These are phyloP conservation scores for Abscondita cerata DNA, from an alignment of 2,888 invertebrate genomes.

Conservation along the genomic window DNA sequence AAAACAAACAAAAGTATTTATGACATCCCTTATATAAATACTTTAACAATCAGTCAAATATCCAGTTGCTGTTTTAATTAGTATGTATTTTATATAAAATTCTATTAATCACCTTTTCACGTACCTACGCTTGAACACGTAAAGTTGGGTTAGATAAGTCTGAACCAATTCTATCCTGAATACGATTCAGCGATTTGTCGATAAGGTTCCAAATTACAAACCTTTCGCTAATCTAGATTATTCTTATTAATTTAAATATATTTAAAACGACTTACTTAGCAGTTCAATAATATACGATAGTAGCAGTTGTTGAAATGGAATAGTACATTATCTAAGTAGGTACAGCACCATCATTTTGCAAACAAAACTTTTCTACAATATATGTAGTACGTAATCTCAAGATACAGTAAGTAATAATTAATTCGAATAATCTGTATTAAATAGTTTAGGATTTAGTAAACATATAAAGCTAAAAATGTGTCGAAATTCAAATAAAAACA, in stretches of 20 bases:
- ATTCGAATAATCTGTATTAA: too few relatives aligned
- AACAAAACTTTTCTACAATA: too few relatives aligned
- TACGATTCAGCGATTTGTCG: slow-evolving; percentile 10
- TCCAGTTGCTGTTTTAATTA: background rate
- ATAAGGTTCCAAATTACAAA: slow-evolving; percentile 2
- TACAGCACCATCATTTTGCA: too few relatives aligned
- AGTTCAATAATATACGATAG: background rate
- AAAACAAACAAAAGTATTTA: too few relatives aligned
- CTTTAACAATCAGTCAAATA: slow-evolving; percentile 2
- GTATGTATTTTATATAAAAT: background rate
- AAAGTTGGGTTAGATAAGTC: slow-evolving; percentile 9
- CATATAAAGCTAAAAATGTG: too few relatives aligned
- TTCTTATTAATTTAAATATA: slow-evolving; percentile 6
- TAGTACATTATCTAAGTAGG: too few relatives aligned
- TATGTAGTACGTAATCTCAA: too few relatives aligned
- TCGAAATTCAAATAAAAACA: too few relatives aligned
- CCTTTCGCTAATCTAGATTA: slow-evolving; percentile 9
- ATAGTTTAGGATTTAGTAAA: too few relatives aligned
- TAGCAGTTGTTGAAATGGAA: too few relatives aligned
- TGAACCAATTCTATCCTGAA: slow-evolving; percentile 7
- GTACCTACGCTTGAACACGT: slow-evolving; percentile 11
- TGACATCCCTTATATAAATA: too few relatives aligned
- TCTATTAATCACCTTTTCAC: slow-evolving; percentile 9
- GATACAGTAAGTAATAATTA: too few relatives aligned
- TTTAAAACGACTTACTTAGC: slow-evolving; percentile 11